Base-by-base conservation (phyloP, 2,797 vertebrate genomes). In the Chaetodon trifasciatus region DNA sequence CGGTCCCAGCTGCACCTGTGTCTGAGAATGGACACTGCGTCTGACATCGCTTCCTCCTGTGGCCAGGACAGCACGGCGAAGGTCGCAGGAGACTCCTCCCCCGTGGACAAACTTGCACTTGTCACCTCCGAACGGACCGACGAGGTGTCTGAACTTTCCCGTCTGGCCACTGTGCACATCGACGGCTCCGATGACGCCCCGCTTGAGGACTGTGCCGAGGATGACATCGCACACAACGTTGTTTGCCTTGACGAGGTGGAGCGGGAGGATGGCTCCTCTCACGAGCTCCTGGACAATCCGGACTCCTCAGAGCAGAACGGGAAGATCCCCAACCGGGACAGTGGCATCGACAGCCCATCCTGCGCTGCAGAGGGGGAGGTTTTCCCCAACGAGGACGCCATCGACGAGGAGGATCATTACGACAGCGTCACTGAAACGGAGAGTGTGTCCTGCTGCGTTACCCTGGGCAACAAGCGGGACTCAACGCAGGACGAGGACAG, bases 301-400 rank as follows among this genome's bases (percentile, higher is more conserved):
- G 94, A 96, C 85, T 92, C 93, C 35, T 81, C 79, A 0, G 96
- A 96, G 76, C 94, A 94, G 47, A 96, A 94, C 8, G 93, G 95
- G 46, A 99, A 99, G 95, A 96, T 98, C 74, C 98, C 98, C 19
- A 99, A 99, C 85, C 94, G 98, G 76, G 98, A 99, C 95, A 99
- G 98, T 24, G 98, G 98, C 39, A 99, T 99, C 11, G 98, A 99
- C 89, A 99, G 98, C 79, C 98, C 98, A 0, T 98, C 97, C 0
- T 98, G 97, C 49, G 93, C 96, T 0, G 92, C 93, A 0, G 96
- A 97, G 0, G 95, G 96, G 3, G 97, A 98, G 76, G 93, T 90
- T 1, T 99, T 99, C 85, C 93, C 97, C 17, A 97, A 95, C 0
- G 97, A 98, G 88, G 97, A 97, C 15, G 92, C 95, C 70, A 88